Percentiles rank a stretch among this genome's conserved stretches.
Conservation (phyloP, 2,113 vertebrate genomes). For the Rhinopomastus cyanomelas region DNA sequence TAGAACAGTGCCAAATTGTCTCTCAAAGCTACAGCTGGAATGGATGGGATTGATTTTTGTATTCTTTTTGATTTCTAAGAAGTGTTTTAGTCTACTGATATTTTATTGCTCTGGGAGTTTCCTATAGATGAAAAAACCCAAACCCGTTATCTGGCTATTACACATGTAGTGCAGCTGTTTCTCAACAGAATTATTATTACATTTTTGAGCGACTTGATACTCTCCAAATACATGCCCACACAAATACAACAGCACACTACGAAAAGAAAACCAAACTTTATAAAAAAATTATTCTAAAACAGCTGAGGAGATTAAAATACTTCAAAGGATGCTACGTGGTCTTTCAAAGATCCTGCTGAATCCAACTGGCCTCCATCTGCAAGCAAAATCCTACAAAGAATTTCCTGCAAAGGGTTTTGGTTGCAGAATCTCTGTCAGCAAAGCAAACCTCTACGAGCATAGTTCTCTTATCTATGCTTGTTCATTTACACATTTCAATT, state of each 20-base stretch:
- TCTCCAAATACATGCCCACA: neutral
- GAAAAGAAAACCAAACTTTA: neutral
- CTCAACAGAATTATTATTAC: neutral
- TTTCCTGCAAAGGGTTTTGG: neutral
- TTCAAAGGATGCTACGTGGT: neutral
- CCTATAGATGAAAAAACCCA: neutral
- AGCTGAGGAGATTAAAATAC: neutral
- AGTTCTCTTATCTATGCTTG: neutral
- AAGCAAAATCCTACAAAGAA: neutral
- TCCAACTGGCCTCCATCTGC: neutral
- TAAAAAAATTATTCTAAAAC: neutral
- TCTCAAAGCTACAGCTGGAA: neutral
- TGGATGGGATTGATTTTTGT: slow-evolving; percentile 24
- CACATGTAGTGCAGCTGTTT: neutral
- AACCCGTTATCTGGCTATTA: neutral
- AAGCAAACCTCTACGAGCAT: neutral
- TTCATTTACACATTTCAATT: neutral
- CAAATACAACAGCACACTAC: neutral
- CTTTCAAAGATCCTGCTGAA: neutral
- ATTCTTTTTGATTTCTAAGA: slow-evolving; percentile 41
- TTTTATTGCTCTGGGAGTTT: neutral
- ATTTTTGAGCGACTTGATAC: neutral
- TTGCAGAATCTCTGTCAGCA: neutral
- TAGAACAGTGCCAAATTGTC: slow-evolving; percentile 27
- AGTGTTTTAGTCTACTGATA: neutral